Percentiles rank a stretch among this genome's conserved stretches.
These are phyloP conservation scores for Coccyzus lansbergi DNA, from an alignment of 2,797 vertebrate species.

Conservation along the genomic window DNA sequence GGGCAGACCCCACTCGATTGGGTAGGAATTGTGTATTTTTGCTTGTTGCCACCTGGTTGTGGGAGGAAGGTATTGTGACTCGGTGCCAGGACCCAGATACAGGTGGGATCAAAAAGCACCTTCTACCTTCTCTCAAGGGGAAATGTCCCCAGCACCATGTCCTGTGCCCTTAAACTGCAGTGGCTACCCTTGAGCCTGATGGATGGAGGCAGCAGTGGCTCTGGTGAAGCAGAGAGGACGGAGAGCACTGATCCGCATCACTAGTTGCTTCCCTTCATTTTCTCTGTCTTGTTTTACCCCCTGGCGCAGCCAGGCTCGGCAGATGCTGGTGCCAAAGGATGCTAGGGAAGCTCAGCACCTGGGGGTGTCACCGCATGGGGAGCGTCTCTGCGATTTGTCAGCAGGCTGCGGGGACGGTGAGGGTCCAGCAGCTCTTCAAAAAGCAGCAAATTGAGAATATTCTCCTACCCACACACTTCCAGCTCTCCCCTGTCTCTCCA, in stretches of 20 bases:
- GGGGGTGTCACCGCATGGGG: not conserved
- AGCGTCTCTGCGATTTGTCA: not conserved
- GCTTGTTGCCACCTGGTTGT: fast-evolving
- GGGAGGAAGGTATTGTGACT: not conserved
- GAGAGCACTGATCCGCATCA: not conserved
- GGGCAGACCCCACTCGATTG: fast-evolving
- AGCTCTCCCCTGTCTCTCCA: not conserved
- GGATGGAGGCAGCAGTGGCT: not conserved
- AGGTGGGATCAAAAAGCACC: not conserved
- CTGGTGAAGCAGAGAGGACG: not conserved
- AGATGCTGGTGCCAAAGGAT: fast-evolving
- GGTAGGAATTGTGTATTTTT: fast-evolving
- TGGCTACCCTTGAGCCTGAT: not conserved
- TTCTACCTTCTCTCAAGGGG: not conserved
- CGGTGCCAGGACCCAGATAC: fast-evolving
- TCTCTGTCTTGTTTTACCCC: fast-evolving
- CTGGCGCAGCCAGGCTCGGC: fast-evolving
- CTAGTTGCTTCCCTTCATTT: not conserved
- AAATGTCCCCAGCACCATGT: fast-evolving
- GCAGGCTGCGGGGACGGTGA: fast-evolving
- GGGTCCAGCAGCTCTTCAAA: not conserved
- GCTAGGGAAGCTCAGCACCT: fast-evolving
- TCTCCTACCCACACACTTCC: not conserved
- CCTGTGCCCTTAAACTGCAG: not conserved
- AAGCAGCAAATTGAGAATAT: not conserved